These are phyloP conservation scores for Tiphia femorata DNA, from an alignment of 2,888 invertebrate species.

Conservation along the genomic window DNA sequence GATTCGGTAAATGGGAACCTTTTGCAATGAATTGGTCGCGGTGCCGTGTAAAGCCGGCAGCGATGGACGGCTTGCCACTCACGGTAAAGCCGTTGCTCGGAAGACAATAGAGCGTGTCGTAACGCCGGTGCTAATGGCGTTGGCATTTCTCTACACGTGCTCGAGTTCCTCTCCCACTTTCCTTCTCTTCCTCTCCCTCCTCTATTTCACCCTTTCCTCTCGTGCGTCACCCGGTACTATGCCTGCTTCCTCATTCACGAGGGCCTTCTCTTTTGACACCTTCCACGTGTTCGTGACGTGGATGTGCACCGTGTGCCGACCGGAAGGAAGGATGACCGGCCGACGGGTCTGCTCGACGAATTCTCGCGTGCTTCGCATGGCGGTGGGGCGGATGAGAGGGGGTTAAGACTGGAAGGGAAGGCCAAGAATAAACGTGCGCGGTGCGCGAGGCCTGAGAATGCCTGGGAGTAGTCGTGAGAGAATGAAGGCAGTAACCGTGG, in stretches of 20 bases:
- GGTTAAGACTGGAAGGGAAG: too few relatives aligned
- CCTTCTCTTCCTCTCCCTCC: conserved; percentile 18
- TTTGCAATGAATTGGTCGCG: too few relatives aligned
- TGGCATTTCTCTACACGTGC: not conserved
- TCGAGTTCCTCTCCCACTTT: not conserved
- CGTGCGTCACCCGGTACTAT: too few relatives aligned
- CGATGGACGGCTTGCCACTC: too few relatives aligned
- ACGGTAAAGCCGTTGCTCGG: not conserved
- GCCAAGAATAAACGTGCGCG: conserved; percentile 44
- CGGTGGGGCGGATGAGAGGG: too few relatives aligned
- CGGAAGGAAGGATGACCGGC: conserved; percentile 50
- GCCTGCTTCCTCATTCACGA: not conserved
- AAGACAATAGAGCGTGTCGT: conserved; percentile 18
- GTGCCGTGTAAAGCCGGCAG: conserved; percentile 1
- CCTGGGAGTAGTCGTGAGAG: conserved; percentile 46
- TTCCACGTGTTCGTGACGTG: conserved; percentile 38
- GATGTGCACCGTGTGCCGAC: conserved; percentile 33
- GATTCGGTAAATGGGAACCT: too few relatives aligned
- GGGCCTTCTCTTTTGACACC: conserved; percentile 36
- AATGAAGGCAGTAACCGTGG: conserved; percentile 28
- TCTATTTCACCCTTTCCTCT: conserved; percentile 13
- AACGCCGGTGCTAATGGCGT: conserved; percentile 22
- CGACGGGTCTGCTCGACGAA: too few relatives aligned
- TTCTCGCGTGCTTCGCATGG: too few relatives aligned
- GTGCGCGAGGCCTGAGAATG: conserved; percentile 23